phyloP scores from a whole-genome alignment of 1,140 invertebrate genomes.

The Limonius californicus region DNA sequence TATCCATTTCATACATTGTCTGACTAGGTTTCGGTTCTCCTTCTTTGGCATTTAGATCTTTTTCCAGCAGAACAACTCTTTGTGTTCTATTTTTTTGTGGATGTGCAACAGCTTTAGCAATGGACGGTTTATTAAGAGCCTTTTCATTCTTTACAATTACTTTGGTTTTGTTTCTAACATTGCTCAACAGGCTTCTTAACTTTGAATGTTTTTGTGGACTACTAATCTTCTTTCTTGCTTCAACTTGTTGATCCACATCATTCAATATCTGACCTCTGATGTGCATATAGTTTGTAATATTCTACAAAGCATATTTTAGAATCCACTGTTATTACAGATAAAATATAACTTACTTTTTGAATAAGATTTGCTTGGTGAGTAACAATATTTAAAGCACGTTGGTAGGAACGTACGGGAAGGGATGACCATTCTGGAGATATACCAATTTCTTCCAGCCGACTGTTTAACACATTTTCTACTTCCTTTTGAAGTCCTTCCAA shows the following conservation, averaged over 20 bases:
- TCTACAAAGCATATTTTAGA: not conserved
- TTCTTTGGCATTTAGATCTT: no score
- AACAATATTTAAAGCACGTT: conserved; percentile 38
- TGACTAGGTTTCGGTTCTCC: not conserved
- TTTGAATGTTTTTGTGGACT: not conserved
- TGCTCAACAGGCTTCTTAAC: not conserved
- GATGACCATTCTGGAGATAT: conserved; percentile 40
- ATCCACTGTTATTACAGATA: not conserved
- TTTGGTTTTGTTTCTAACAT: not conserved
- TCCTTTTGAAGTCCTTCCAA: conserved; percentile 30
- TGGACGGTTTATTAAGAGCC: not conserved
- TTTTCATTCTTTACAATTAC: not conserved
- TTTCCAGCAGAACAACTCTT: no score
- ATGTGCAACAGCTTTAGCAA: no score
- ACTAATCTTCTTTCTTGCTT: not conserved
- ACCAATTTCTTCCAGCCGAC: conserved; percentile 36
- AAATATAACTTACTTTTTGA: conserved; percentile 31
- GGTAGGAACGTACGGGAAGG: conserved; percentile 37
- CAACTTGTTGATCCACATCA: not conserved
- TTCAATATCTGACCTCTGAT: not conserved
- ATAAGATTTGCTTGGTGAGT: conserved; percentile 37
- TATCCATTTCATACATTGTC: conserved; percentile 32
- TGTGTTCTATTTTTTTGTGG: no score
- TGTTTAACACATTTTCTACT: conserved; percentile 30
- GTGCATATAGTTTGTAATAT: not conserved